These are phyloP conservation scores for Cryptops parisi DNA, from an alignment of 2,888 invertebrate species.

Conservation along the genomic window DNA sequence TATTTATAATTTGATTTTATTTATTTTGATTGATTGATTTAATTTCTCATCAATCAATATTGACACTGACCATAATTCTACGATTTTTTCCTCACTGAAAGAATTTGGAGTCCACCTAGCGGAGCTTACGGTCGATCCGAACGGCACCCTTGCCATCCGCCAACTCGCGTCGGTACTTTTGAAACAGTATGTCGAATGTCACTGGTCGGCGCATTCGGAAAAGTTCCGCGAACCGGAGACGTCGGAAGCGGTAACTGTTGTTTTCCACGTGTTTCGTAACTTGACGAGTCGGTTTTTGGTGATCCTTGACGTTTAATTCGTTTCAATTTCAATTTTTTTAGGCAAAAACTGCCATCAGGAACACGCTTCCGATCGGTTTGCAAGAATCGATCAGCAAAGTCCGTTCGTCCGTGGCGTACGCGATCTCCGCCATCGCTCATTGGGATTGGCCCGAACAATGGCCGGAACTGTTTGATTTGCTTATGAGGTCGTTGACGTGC, in stretches of 20 bases:
- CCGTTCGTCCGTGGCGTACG: constrained; percentile 50
- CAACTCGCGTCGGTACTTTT: constrained; percentile 55
- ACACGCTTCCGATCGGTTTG: constrained; percentile 47
- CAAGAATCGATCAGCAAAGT: constrained; percentile 52
- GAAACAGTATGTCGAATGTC: constrained; percentile 53
- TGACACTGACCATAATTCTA: too few relatives aligned
- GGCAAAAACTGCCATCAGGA: constrained; percentile 47
- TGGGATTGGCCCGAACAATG: constrained; percentile 59
- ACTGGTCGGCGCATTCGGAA: constrained; percentile 46
- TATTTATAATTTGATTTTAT: too few relatives aligned
- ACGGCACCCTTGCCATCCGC: constrained; percentile 44
- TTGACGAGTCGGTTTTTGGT: too few relatives aligned
- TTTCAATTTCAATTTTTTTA: constrained; percentile 19
- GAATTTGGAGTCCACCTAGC: constrained; percentile 48
- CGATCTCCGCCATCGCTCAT: constrained; percentile 52
- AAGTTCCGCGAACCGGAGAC: constrained; percentile 43
- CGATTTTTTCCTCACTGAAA: too few relatives aligned
- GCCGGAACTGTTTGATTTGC: constrained; percentile 50
- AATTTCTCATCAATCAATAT: too few relatives aligned
- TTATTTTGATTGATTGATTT: too few relatives aligned
- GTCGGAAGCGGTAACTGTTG: constrained; percentile 30
- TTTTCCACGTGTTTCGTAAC: too few relatives aligned
- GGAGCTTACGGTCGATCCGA: constrained; percentile 48
- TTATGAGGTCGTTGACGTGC: constrained; percentile 47
- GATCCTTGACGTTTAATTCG: too few relatives aligned